Base-by-base conservation (phyloP, 2,797 vertebrate species). In the Peromyscus nudipes region DNA sequence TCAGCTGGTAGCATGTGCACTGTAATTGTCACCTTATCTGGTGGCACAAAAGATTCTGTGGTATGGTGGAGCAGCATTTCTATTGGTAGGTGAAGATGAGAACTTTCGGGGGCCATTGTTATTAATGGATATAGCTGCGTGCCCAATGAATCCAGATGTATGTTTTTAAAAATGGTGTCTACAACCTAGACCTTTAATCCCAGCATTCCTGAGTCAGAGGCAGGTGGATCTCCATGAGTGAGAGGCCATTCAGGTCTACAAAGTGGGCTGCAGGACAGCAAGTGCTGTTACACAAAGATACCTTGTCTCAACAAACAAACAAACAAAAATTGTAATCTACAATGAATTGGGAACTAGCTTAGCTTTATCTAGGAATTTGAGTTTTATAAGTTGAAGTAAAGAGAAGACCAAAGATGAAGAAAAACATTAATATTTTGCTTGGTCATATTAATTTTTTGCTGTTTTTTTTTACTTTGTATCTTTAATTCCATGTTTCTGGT, bases 321-420 rank as follows among this genome's bases (percentile, higher is more conserved):
- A 31, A 43, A 10, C 52, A 60, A 29, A 83, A 83, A 46, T 46
- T 14, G 27, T 85, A 67, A 85, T 85, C 29, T 67, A 85, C 19
- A 75, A 67, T 4, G 6, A 67, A 65, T 40, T 76, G 7, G 6
- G 55, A 49, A 25, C 6, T 57, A 75, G 6, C 27, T 3, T 60
- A 71, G n/a, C 34, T 91, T 94, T n/a, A 60, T 62, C 65, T 69
- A 4, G 19, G 8, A 85, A 73, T 37, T 52, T 52, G 40, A 84
- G 16, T 92, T 86, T 92, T 49, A 83, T 69, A 29, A 77, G 81
- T 43, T 91, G 5, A 89, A 34, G 8, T 80, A 91, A 65, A 82
- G 57, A 69, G 10, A 83, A 52, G 37, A 49, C 1, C 37, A 40
- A 40, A 76, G 55, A 75, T 46, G 25, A 81, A 86, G 27, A 87